Conservation (phyloP, 2,888 invertebrate species). For the Celastrina argiolus region DNA sequence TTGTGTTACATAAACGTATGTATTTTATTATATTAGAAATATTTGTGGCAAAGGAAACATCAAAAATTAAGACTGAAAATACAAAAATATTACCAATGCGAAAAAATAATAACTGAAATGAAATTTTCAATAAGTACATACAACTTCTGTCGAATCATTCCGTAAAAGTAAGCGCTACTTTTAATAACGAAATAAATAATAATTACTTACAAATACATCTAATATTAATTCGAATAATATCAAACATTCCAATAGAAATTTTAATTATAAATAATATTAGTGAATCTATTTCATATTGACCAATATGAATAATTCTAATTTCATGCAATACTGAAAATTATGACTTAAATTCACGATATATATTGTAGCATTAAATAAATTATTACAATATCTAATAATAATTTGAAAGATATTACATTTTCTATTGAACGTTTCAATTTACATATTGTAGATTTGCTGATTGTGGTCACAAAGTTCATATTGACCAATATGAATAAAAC, state of each 20-base stretch:
- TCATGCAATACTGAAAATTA: constrained; percentile 33
- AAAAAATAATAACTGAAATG: constrained; percentile 28
- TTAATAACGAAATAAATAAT: constrained; percentile 58
- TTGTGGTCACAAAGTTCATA: constrained; percentile 46
- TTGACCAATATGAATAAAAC: constrained; percentile 53
- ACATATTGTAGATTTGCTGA: constrained; percentile 37
- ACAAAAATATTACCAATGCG: constrained; percentile 9
- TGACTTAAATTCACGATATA: not conserved
- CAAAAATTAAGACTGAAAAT: not conserved
- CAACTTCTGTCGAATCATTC: constrained; percentile 44
- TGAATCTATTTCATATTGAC: constrained; percentile 48
- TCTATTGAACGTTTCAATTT: constrained; percentile 58
- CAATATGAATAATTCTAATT: constrained; percentile 48
- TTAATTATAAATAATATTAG: constrained; percentile 43
- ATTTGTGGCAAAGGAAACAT: not conserved
- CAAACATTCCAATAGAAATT: constrained; percentile 61
- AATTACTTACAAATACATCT: constrained; percentile 49
- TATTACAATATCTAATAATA: constrained; percentile 51
- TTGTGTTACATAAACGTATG: not conserved
- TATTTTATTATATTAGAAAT: not conserved
- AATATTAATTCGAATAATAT: constrained; percentile 58
- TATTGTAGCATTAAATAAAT: constrained; percentile 46
- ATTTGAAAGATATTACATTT: constrained; percentile 58
- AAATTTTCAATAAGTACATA: constrained; percentile 55
- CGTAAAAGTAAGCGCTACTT: constrained; percentile 47